Evolutionary conservation across 2,113 vertebrate species (phyloP).

Genomic region (Psittacula cyanocephala): DNA sequence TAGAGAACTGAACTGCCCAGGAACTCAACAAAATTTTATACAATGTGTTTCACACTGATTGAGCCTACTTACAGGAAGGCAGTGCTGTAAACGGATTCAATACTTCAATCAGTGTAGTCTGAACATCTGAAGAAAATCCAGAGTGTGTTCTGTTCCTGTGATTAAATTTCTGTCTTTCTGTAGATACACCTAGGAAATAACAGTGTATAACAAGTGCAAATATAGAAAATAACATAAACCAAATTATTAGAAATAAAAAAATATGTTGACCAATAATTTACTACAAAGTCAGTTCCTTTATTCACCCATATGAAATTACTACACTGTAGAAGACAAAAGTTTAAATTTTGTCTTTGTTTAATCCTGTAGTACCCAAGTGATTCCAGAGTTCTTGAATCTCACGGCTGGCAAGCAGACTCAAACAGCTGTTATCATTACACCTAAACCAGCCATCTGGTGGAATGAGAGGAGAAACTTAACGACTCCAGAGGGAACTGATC

Average conservation of each 20-base stretch:
- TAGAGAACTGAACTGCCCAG: neutral
- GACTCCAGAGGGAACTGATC: neutral
- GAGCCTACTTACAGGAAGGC: conserved; percentile 64
- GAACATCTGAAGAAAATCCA: conserved; percentile 50
- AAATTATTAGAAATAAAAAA: neutral
- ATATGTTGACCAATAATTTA: neutral
- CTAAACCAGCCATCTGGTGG: conserved; percentile 8
- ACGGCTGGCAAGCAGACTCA: neutral
- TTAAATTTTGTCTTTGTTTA: neutral
- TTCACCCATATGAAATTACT: neutral
- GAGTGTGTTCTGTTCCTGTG: neutral
- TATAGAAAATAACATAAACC: neutral
- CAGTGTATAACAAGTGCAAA: neutral
- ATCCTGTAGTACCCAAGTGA: neutral
- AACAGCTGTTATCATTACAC: neutral
- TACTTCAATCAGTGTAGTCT: conserved; percentile 12
- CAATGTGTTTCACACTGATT: neutral
- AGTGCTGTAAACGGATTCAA: neutral
- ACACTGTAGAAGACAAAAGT: neutral
- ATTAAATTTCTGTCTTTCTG: conserved; percentile 14
- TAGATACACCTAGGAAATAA: conserved; percentile 61
- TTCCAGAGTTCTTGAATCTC: neutral
- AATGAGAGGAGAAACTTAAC: neutral
- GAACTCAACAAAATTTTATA: neutral
- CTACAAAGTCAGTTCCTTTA: neutral